These are phyloP conservation scores for Lanistes nyassanus DNA, from an alignment of 1,140 invertebrate species.

Conservation along the genomic window DNA sequence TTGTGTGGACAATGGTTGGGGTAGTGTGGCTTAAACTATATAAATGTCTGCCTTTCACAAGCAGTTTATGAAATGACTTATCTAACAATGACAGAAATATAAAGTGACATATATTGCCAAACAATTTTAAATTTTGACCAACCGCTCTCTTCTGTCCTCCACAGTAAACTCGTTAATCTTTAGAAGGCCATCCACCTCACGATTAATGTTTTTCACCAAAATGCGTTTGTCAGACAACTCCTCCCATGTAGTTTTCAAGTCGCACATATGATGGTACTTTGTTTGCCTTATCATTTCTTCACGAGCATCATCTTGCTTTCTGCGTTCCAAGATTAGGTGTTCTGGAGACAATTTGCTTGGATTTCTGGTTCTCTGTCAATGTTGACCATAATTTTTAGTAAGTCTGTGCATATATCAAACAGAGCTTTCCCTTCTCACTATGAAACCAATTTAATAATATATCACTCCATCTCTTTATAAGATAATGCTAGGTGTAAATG, in stretches of 20 bases:
- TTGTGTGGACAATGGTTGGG: too few relatives aligned
- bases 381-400: conserved; percentile 1
- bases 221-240: conserved; percentile 57
- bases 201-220: conserved; percentile 52
- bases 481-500: too few relatives aligned
- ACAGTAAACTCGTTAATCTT: conserved; percentile 54
- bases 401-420: background rate
- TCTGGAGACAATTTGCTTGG: conserved; percentile 58
- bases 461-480: too few relatives aligned
- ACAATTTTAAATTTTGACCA: conserved; percentile 16
- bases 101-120: too few relatives aligned
- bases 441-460: too few relatives aligned
- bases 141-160: conserved; percentile 63
- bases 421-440: too few relatives aligned
- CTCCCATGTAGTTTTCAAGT: conserved; percentile 65
- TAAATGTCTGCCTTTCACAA: too few relatives aligned
- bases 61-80: too few relatives aligned
- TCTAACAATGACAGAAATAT: too few relatives aligned
- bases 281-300: conserved; percentile 48
- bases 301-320: conserved; percentile 55
- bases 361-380: conserved; percentile 54
- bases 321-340: conserved; percentile 58
- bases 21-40: too few relatives aligned
- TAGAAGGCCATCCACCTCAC: conserved; percentile 49
- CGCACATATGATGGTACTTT: conserved; percentile 52